phyloP scores from a whole-genome alignment of 2,888 invertebrate species.

The Ophion costatus region DNA sequence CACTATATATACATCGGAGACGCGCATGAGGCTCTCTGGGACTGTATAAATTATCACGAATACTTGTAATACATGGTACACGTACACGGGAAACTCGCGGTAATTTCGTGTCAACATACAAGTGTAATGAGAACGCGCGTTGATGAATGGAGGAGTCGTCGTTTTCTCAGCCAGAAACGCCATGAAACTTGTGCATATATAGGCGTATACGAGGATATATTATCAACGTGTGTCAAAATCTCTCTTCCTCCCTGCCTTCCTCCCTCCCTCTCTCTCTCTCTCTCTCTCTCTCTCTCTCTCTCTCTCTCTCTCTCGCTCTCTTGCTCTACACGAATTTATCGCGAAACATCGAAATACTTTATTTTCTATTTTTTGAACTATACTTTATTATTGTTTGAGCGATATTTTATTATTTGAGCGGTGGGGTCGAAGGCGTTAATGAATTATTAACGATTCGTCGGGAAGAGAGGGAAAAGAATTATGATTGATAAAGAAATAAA shows the following conservation, averaged over 20 bases:
- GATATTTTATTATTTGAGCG: slow-evolving; percentile 39
- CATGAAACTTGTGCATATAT: slow-evolving; percentile 1
- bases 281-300: slow-evolving; percentile 8
- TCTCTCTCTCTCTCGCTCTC: not conserved
- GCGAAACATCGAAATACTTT: no score
- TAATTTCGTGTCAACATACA: slow-evolving; percentile 50
- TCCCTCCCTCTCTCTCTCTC: not conserved
- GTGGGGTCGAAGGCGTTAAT: slow-evolving; percentile 41
- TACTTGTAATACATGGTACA: slow-evolving; percentile 33
- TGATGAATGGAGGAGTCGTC: slow-evolving; percentile 57
- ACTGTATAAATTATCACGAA: slow-evolving; percentile 4
- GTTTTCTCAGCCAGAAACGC: slow-evolving; percentile 6
- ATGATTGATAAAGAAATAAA: slow-evolving; percentile 16
- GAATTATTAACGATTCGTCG: slow-evolving; percentile 54
- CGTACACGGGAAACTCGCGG: slow-evolving; percentile 42
- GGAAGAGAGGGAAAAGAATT: slow-evolving; percentile 14
- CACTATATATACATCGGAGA: not conserved
- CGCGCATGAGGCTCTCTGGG: not conserved
- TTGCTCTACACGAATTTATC: slow-evolving; percentile 15
- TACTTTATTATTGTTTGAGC: not conserved
- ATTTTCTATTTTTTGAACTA: no score
- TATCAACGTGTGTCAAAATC: slow-evolving; percentile 12
- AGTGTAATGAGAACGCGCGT: slow-evolving; percentile 58
- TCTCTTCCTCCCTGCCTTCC: no score
- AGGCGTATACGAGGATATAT: not conserved